These are phyloP conservation scores for Troides oblongomaculatus DNA, from an alignment of 2,888 invertebrate genomes.

Conservation along the genomic window DNA sequence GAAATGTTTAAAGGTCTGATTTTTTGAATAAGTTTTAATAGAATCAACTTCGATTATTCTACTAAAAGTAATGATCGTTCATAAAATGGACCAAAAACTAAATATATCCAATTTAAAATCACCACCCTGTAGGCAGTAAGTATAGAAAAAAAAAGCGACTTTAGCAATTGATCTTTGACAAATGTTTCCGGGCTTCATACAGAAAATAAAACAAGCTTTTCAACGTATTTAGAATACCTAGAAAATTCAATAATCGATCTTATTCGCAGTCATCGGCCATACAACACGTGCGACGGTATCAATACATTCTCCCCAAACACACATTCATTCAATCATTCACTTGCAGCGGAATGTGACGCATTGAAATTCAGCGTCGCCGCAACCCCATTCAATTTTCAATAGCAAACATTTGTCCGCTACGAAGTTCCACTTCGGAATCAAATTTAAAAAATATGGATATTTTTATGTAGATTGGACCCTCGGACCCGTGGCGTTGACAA, in stretches of 20 bases:
- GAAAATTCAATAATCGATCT: conserved; percentile 7
- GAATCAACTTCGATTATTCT: no score
- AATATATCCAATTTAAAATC: no score
- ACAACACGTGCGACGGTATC: conserved; percentile 21
- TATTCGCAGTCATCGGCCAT: background rate
- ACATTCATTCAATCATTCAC: conserved; percentile 15
- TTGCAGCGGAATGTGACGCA: conserved; percentile 43
- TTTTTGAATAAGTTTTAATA: no score
- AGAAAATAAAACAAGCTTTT: no score
- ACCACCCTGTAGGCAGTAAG: no score
- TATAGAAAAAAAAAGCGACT: no score
- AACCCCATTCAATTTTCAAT: conserved; percentile 73
- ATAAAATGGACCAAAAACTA: no score
- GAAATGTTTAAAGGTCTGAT: no score
- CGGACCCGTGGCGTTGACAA: conserved; percentile 68
- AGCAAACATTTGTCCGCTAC: conserved; percentile 74
- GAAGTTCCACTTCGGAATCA: conserved; percentile 66
- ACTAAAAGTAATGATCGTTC: no score
- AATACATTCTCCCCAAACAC: conserved; percentile 23
- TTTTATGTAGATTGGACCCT: conserved; percentile 69
- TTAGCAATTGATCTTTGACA: no score
- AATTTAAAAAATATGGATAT: conserved; percentile 77
- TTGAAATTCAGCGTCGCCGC: conserved; percentile 74
- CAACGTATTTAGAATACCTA: background rate
- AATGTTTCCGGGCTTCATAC: no score